Conservation (phyloP, 2,113 vertebrate species). For the Regulus satrapa region DNA sequence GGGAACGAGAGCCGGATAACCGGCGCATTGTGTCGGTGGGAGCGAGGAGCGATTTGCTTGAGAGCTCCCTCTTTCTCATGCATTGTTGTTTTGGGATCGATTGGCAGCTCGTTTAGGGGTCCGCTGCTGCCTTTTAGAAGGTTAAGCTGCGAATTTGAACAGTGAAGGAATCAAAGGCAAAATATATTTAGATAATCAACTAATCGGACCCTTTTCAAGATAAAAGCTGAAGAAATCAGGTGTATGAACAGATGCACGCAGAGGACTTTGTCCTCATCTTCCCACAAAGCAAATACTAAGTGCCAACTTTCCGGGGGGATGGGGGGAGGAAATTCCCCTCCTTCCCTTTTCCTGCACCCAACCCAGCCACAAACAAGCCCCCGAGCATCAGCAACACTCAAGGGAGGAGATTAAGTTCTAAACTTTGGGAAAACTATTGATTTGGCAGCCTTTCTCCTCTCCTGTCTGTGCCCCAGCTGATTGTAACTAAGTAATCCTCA, state of each 20-base stretch:
- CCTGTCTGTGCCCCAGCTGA: constrained; percentile 34
- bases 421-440: constrained; percentile 34
- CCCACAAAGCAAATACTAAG: constrained; percentile 28
- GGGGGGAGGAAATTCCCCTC: background rate
- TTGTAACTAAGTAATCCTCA: constrained; percentile 67
- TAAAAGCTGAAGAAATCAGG: background rate
- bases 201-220: background rate
- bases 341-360: background rate
- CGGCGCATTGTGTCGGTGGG: background rate
- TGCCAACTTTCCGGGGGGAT: background rate
- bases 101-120: background rate
- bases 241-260: background rate
- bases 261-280: constrained; percentile 49
- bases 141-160: background rate
- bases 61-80: background rate
- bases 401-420: background rate
- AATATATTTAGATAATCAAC: background rate
- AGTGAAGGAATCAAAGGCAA: background rate
- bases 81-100: background rate
- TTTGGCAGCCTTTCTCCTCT: background rate
- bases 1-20: background rate
- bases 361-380: background rate
- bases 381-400: background rate
- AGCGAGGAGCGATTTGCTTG: background rate
- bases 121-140: background rate